phyloP scores from a whole-genome alignment of 2,888 invertebrate genomes.

The Dynastes tityus region DNA sequence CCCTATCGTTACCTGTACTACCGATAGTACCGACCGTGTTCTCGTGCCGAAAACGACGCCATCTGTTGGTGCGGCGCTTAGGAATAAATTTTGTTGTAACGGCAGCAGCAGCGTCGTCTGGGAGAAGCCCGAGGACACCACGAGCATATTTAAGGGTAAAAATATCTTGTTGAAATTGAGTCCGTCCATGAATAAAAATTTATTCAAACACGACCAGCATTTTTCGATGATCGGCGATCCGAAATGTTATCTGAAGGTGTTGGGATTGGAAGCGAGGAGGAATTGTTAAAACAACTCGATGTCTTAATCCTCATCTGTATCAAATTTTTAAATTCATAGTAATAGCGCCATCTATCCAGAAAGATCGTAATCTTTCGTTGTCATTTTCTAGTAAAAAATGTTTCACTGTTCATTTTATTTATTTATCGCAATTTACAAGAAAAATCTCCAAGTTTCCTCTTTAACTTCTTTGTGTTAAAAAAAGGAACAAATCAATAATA shows the following conservation, averaged over 20 bases:
- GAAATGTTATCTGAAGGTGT: conserved; percentile 12
- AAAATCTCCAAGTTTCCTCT: too few relatives aligned
- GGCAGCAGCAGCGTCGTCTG: conserved; percentile 20
- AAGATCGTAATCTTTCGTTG: too few relatives aligned
- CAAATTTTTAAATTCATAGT: too few relatives aligned
- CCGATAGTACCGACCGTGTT: background rate
- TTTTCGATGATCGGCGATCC: conserved; percentile 7
- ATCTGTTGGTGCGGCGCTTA: conserved; percentile 55
- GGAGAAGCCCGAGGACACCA: conserved; percentile 72
- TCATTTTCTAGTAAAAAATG: too few relatives aligned
- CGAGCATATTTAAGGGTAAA: conserved; percentile 71
- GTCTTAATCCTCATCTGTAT: too few relatives aligned
- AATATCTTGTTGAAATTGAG: conserved; percentile 50
- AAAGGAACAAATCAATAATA: too few relatives aligned
- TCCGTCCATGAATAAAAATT: conserved; percentile 47
- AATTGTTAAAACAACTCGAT: background rate
- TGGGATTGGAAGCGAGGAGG: conserved; percentile 11
- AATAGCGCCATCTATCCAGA: too few relatives aligned
- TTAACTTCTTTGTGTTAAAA: too few relatives aligned
- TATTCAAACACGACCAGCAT: conserved; percentile 31
- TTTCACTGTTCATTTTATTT: too few relatives aligned
- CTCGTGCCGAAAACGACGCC: background rate
- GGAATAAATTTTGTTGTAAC: conserved; percentile 54
- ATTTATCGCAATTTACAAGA: too few relatives aligned
- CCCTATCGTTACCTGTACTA: background rate